Evolutionary conservation across 2,113 vertebrate species (phyloP), one percentile per base, ranked within the genome.

Genomic region (Glareola pratincola): DNA sequence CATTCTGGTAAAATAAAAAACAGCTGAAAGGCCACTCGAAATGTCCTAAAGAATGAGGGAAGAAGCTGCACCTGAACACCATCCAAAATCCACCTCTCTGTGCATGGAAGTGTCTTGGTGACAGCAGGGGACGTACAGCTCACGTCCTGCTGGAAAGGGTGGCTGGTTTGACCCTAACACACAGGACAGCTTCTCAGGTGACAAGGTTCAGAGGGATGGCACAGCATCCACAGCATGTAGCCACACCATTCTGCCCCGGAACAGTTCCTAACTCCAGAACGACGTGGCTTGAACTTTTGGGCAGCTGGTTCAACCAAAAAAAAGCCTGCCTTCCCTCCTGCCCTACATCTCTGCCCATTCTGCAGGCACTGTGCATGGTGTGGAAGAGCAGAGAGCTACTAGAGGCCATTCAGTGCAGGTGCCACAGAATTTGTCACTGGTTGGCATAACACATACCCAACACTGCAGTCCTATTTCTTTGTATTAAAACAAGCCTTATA

Each of bases 101-200:
- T 50, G 24, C 1, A 0, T 14, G 32, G 14, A 66, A 60, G 7
- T 7, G 14, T 57, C 53, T 75, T 56, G 51, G 29, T 2, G 15
- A 19, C 27, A 56, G 36, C 63, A 59, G 24, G 32, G 62, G 7
- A 56, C 7, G 1, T 32, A 9, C 4, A 56, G 39, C 29, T 72
- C 30, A 3, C 30, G 14, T 63, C 0, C 0, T 43, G 14, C 32
- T 72, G 34, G 34, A 41, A 19, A 37, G 3, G 32, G 51, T 1
- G 1, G 16, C 29, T 54, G 62, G 12, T 51, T 84, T 23, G 7
- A 37, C 21, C 37, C 21, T 51, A 18, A 23, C 5, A 2, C 21
- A 23, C 12, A 62, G 53, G 30, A 27, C 37, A 60, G 1, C 9
- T 73, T 71, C 27, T 74, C 53, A 16, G 4, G 12, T 48, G 19